Evolutionary conservation across 2,888 invertebrate species (phyloP).

Genomic region (Micropterix aruncella): DNA sequence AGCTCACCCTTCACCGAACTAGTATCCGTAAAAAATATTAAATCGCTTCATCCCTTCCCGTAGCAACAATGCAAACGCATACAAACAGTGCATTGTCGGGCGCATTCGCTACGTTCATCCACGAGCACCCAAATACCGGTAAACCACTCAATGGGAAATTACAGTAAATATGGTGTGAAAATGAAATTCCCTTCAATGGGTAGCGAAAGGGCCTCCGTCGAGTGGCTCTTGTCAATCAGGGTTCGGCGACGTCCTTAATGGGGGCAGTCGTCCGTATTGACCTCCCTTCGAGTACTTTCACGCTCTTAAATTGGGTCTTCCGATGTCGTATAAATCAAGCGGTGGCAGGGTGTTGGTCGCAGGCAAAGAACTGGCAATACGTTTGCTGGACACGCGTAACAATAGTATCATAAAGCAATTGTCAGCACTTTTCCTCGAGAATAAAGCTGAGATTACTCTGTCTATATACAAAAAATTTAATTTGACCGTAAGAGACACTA

Average conservation of each 20-base stretch:
- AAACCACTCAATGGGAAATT: conserved; percentile 6
- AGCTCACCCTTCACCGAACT: no score
- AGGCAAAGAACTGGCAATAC: no score
- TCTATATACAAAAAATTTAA: no score
- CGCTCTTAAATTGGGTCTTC: no score
- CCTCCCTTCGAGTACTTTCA: neutral
- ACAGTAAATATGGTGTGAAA: conserved; percentile 11
- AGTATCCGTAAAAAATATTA: neutral
- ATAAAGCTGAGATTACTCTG: no score
- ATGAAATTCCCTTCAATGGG: conserved; percentile 10
- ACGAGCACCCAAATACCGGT: neutral
- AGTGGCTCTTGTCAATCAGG: neutral
- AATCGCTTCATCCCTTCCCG: neutral
- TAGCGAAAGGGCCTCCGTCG: neutral
- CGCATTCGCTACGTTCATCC: conserved; percentile 3
- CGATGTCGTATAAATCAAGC: neutral
- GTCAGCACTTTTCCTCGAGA: no score
- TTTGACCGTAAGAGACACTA: no score
- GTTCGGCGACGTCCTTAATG: neutral
- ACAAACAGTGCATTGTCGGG: neutral
- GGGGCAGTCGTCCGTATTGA: neutral
- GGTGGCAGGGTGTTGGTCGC: no score
- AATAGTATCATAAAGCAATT: no score
- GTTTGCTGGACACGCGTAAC: no score
- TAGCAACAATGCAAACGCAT: neutral